Evolutionary conservation across 2,888 invertebrate genomes (phyloP).

Genomic region (Iselma pallidipennis): DNA sequence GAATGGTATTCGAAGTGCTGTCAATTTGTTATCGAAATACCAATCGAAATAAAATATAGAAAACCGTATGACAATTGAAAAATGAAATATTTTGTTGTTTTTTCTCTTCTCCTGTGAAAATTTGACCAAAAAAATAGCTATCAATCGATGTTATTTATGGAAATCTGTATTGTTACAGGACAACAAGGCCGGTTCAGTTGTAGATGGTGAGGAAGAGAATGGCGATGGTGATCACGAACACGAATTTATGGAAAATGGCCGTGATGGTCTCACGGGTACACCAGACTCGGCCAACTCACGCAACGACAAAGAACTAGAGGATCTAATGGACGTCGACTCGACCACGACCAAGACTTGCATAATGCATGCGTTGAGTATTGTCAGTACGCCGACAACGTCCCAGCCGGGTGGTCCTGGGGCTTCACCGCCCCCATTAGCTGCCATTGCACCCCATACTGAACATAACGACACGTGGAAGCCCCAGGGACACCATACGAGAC

Average conservation of each 20-base stretch:
- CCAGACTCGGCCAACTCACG: conserved; percentile 60
- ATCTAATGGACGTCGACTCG: conserved; percentile 59
- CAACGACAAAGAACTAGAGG: conserved; percentile 61
- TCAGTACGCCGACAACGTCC: conserved; percentile 53
- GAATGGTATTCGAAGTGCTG: background rate
- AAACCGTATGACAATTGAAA: background rate
- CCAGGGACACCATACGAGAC: conserved; percentile 47
- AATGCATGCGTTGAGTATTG: conserved; percentile 61
- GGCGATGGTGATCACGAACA: conserved; percentile 54
- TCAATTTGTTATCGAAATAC: conserved; percentile 4
- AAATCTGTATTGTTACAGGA: conserved; percentile 43
- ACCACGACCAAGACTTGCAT: conserved; percentile 58
- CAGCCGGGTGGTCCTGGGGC: conserved; percentile 40
- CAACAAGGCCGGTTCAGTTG: conserved; percentile 39
- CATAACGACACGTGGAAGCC: conserved; percentile 52
- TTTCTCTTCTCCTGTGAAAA: background rate
- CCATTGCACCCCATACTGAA: conserved; percentile 50
- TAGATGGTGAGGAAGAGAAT: conserved; percentile 47
- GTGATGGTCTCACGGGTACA: conserved; percentile 57
- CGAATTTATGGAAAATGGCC: conserved; percentile 58
- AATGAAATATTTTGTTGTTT: conserved; percentile 2
- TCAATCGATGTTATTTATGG: conserved; percentile 6
- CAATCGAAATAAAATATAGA: background rate
- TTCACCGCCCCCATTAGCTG: conserved; percentile 51
- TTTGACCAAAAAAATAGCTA: background rate